phyloP scores from a whole-genome alignment of 1,140 invertebrate genomes.

The Drosophila punjabiensis region DNA sequence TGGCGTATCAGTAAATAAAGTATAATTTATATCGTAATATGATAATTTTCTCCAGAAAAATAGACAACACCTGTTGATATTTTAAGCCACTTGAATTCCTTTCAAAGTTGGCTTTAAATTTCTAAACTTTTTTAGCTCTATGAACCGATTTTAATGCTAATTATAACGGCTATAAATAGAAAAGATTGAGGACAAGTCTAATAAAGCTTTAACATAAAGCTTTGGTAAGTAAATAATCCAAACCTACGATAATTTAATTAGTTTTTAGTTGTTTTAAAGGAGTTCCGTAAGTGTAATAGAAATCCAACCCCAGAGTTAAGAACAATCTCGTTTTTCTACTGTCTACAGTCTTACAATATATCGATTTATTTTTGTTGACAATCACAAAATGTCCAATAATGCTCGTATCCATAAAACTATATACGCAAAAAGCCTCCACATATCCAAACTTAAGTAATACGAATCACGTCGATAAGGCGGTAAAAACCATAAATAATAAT shows the following conservation, averaged over 20 bases:
- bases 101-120: too few species aligned
- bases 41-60: background rate
- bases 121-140: background rate
- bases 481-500: conserved; percentile 57
- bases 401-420: conserved; percentile 53
- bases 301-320: conserved; percentile 10
- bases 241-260: background rate
- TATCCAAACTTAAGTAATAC: conserved; percentile 69
- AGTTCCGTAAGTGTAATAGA: background rate
- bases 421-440: conserved; percentile 67
- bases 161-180: background rate
- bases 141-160: background rate
- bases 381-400: conserved; percentile 60
- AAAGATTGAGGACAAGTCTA: background rate
- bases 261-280: background rate
- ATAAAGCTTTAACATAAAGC: background rate
- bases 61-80: too few species aligned
- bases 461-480: conserved; percentile 74
- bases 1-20: background rate
- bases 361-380: conserved; percentile 64
- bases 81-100: background rate
- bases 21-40: background rate
- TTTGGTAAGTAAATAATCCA: background rate
- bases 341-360: conserved; percentile 67
- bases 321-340: background rate